Evolutionary conservation across 2,113 vertebrate species (phyloP), one percentile per base, ranked within the genome.

Genomic region (Sigmodon hispidus): DNA sequence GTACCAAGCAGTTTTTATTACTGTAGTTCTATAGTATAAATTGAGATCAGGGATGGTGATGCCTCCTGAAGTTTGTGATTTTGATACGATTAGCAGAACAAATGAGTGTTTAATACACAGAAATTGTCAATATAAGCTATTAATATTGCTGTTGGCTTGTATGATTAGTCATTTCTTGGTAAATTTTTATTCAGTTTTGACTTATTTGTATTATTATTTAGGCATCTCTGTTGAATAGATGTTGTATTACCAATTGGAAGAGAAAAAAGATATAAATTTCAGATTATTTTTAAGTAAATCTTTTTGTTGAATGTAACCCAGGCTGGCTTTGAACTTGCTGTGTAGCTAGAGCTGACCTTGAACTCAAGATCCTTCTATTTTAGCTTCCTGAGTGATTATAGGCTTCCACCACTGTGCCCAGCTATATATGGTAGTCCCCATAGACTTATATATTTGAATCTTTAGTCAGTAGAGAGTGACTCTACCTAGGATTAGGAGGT

Each of bases 281-380:
- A 84, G 52, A 19, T 15, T 67, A 91, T 65, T 93, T 88, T 96
- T 80, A 95, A 96, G 59, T 93, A 84, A 93, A 70, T 94, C n/a
- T 95, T 93, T 87, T 52, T 29, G 21, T 40, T 22, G 40, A 13
- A 29, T 19, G 36, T 31, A 55, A 67, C 36, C 69, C 22, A 72
- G 26, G 50, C 7, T 40, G 11, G 24, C 24, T 55, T 67, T n/a
- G 22, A 40, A 72, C 67, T 40, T 87, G 67, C 31, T 57, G 16
- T 55, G 48, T 55, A 40, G 15, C 50, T 72, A 50, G 52, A 36
- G 36, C 36, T 72, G 61, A 13, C 9, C 22, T 87, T 70, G 67
- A 87, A 70, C 7, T 87, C 48, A 52, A 17, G 48, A 52, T 16
- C 43, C 31, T 50, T 31, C 61, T 50, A 45, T 24, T 36, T 67